Evolutionary conservation across 2,113 vertebrate genomes (phyloP), one percentile per base, ranked within the genome.

Genomic region (Verasper variegatus): DNA sequence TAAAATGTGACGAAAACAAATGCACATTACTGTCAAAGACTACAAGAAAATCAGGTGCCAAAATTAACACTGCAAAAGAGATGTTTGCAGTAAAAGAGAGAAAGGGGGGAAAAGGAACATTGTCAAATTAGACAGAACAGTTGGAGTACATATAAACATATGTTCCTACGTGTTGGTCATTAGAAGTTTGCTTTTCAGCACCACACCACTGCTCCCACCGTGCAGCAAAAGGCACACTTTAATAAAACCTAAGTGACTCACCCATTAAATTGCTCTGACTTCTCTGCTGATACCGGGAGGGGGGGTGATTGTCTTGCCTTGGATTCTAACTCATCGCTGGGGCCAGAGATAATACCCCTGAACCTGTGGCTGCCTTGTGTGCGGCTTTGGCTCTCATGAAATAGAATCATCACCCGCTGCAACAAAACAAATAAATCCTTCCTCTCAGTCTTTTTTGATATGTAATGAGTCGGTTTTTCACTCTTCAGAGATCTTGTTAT

Each of bases 401-500:
- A 98, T 96, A 96, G 96, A 97, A 96, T 96, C 96, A 97, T 97
- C 96, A 96, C 95, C 95, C 93, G 92, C 95, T 95, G 68, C 81
- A 92, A 95, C 96, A 97, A 97, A 97, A 97, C 96, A 96, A 95
- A 97, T 97, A 98, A 96, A 96, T 96, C 96, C 96, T 95, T 92
- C 94, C 95, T 96, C 95, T 94, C 94, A 95, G 93, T 95, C 93
- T 96, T 95, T 97, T 98, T 97, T 96, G 96, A 97, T 97, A 94
- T 93, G 96, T 97, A 97, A 98, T 97, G 95, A 97, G 96, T 95
- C 92, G 90, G 92, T 92, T 95, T 94, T 96, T 94, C 94, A 94
- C 97, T 99, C 97, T 99, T 98, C 95, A 95, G 97, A 99, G 98
- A 97, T 96, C 97, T 98, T 97, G 97, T 99, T 99, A 99, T 97